Evolutionary conservation across 2,113 vertebrate species (phyloP), one percentile per base, ranked within the genome.

Genomic region (Pyxicephalus adspersus): DNA sequence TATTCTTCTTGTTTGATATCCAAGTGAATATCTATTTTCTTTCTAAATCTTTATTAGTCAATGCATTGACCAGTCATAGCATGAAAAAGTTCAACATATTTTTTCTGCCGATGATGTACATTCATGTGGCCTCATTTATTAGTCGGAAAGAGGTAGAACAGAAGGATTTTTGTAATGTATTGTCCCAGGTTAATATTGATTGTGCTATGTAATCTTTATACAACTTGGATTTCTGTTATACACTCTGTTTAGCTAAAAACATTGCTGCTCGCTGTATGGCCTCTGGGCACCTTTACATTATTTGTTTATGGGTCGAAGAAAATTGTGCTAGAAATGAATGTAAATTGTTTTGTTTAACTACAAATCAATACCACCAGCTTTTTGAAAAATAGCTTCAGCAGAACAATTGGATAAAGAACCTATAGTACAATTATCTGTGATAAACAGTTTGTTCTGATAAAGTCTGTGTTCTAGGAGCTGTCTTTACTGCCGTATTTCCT

Each of bases 291-390:
- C 22, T 34, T 55, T 29, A 58, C 26, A 57, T 68, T 58, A 45
- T 66, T 78, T 78, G 51, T 78, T 67, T 78, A 78, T 78, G 52
- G 52, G 52, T 67, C 29, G 76, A 78, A 78, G 66, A 70, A 70
- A 61, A 45, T 70, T 72, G 67, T 72, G 20, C 25, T 52, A 51
- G 57, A 52, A 64, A 80, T 72, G 38, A 72, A 71, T 64, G 57
- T 80, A 80, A 80, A 80, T 80, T 63, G 67, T 72, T 72, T 65
- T 80, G 65, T 70, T 72, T 80, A 80, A 63, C 78, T 64, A 72
- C 57, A 61, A 80, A 80, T 80, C 78, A 80, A 80, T 80, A 71
- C n/a, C 17, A 38, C 45, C 58, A 18, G 57, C 58, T 63, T 80
- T 72, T 80, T 80, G 67, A 66, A 72, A 80, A 80, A 57, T 52